These are phyloP conservation scores for Lydus trimaculatus DNA, from an alignment of 2,888 invertebrate species.

Conservation along the genomic window DNA sequence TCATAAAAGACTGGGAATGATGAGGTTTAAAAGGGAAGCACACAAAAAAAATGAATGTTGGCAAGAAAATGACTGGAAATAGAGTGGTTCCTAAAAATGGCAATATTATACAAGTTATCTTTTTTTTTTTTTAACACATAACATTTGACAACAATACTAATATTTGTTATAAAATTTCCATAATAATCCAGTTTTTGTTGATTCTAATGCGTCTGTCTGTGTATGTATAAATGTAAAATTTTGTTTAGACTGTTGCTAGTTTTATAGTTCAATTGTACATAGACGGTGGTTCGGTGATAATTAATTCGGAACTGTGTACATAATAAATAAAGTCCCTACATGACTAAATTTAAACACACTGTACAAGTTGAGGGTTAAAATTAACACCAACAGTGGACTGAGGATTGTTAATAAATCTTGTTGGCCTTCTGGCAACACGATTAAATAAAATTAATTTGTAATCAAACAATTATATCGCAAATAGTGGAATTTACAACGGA, in stretches of 20 bases:
- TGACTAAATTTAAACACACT: background rate
- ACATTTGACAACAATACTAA: background rate
- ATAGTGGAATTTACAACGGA: too few species aligned
- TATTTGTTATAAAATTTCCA: background rate
- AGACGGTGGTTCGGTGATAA: background rate
- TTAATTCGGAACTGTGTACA: constrained; percentile 2
- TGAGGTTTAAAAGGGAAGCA: background rate
- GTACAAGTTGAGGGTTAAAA: background rate
- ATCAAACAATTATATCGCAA: background rate
- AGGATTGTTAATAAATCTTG: background rate
- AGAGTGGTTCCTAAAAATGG: background rate
- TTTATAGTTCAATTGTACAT: background rate
- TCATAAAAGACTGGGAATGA: background rate
- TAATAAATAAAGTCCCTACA: background rate
- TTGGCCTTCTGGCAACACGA: background rate
- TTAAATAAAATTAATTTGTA: background rate
- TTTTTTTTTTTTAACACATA: too few species aligned
- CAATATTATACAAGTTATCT: background rate
- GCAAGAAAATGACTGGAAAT: background rate
- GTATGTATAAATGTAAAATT: background rate
- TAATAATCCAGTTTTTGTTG: background rate
- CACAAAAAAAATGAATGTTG: background rate
- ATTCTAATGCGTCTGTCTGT: background rate
- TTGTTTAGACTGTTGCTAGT: background rate
- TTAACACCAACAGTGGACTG: background rate